Evolutionary conservation across 2,888 invertebrate species (phyloP).

Genomic region (Lepidonotus clava): DNA sequence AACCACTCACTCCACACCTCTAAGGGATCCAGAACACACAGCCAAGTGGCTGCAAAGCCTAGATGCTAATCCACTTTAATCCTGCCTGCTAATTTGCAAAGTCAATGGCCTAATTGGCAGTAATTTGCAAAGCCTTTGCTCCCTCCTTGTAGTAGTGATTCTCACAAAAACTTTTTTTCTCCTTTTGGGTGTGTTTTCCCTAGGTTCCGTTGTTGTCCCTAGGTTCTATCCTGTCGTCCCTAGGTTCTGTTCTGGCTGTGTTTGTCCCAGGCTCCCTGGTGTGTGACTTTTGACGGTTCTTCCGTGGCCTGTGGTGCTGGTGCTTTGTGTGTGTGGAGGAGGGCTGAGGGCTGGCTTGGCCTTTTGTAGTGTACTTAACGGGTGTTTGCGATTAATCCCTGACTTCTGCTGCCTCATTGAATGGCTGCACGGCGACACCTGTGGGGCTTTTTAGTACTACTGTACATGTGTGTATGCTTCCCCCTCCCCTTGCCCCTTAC

Average conservation of each 20-base stretch:
- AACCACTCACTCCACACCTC: too few relatives aligned
- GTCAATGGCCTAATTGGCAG: slow-evolving; percentile 9
- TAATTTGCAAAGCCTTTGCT: not conserved
- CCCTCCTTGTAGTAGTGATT: not conserved
- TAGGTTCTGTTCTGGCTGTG: too few relatives aligned
- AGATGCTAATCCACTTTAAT: not conserved
- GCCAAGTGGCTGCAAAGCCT: too few relatives aligned
- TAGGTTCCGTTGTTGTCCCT: not conserved
- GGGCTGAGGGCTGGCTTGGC: not conserved
- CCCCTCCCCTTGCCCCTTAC: too few relatives aligned
- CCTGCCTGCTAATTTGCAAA: not conserved
- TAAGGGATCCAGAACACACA: too few relatives aligned
- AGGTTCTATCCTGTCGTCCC: too few relatives aligned
- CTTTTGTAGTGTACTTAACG: not conserved
- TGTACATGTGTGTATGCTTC: too few relatives aligned
- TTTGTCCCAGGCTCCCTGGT: too few relatives aligned
- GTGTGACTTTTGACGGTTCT: too few relatives aligned
- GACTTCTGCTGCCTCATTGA: not conserved
- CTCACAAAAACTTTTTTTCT: not conserved
- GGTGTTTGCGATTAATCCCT: slow-evolving; percentile 1
- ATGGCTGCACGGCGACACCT: not conserved
- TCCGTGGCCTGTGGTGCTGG: not conserved
- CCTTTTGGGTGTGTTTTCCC: not conserved
- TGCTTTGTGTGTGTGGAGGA: not conserved
- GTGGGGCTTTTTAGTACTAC: not conserved